phyloP scores from a whole-genome alignment of 2,797 vertebrate species.

The Protonibea diacanthus region DNA sequence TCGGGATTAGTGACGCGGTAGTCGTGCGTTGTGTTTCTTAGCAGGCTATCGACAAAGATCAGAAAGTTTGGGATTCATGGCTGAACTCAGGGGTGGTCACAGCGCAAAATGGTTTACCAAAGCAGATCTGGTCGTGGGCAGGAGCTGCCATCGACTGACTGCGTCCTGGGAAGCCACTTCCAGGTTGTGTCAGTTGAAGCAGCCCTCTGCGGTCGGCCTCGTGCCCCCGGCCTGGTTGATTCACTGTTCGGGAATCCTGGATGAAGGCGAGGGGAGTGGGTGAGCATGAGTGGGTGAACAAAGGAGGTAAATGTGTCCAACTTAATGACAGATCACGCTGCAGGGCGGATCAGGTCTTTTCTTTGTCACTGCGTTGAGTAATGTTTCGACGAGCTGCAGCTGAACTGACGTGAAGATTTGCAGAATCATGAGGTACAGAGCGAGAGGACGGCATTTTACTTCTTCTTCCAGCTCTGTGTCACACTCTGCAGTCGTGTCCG shows the following conservation, averaged over 20 bases:
- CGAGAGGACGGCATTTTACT: slow-evolving; percentile 1
- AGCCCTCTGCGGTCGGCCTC: slow-evolving; percentile 4
- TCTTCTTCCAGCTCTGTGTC: background rate
- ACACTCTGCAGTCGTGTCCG: background rate
- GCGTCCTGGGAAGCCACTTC: background rate
- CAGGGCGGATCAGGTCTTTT: background rate
- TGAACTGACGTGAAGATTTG: background rate
- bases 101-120: background rate
- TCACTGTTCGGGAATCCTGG: slow-evolving; percentile 44
- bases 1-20: slow-evolving; percentile 10
- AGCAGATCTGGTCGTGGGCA: background rate
- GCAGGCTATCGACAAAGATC: background rate
- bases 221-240: slow-evolving; percentile 22
- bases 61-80: too few species aligned
- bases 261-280: slow-evolving; percentile 3
- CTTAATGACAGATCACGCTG: background rate
- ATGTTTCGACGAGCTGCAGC: background rate
- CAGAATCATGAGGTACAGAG: background rate
- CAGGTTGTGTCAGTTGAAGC: background rate
- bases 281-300: slow-evolving; percentile 12
- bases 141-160: background rate
- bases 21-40: background rate
- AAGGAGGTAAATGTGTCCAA: slow-evolving; percentile 1
- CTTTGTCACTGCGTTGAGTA: too few species aligned
- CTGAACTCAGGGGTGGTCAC: background rate